phyloP scores from a whole-genome alignment of 1,140 invertebrate genomes.

The Macrotrachela quadricornifera region DNA sequence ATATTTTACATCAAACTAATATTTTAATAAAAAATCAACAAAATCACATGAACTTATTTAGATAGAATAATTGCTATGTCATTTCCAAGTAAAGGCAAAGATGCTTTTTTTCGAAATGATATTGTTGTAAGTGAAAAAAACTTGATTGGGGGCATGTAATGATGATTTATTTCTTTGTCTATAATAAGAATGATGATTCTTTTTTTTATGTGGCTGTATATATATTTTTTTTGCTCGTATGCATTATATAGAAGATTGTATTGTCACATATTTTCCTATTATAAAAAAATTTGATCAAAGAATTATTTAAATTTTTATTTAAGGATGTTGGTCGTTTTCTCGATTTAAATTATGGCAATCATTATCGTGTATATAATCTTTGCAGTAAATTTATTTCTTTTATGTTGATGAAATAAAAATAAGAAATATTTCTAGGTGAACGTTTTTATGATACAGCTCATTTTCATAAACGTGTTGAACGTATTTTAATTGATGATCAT shows the following conservation, averaged over 20 bases:
- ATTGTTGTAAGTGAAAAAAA: slow-evolving; percentile 28
- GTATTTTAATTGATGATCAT: slow-evolving; percentile 40
- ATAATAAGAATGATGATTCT: too few relatives aligned
- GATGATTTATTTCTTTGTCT: not conserved
- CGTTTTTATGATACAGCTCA: slow-evolving; percentile 35
- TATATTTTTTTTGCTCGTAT: too few relatives aligned
- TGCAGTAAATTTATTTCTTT: slow-evolving; percentile 29
- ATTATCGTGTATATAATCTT: slow-evolving; percentile 42
- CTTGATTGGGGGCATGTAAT: not conserved
- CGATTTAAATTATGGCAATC: slow-evolving; percentile 35
- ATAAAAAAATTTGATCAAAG: not conserved
- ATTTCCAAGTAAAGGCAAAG: slow-evolving; percentile 37
- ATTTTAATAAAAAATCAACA: not conserved
- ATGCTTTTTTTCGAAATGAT: slow-evolving; percentile 39
- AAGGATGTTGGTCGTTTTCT: slow-evolving; percentile 39
- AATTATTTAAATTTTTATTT: slow-evolving; percentile 9
- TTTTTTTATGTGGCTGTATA: too few relatives aligned
- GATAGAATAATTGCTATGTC: slow-evolving; percentile 41
- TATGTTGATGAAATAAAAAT: slow-evolving; percentile 5
- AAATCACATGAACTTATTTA: slow-evolving; percentile 17
- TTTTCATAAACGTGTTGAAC: slow-evolving; percentile 37
- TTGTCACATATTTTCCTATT: not conserved
- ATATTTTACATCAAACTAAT: slow-evolving; percentile 1
- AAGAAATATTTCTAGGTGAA: slow-evolving; percentile 28
- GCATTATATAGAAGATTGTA: too few relatives aligned